These are phyloP conservation scores for Fissipunctia ypsillon DNA, from an alignment of 2,888 invertebrate species.

Conservation along the genomic window DNA sequence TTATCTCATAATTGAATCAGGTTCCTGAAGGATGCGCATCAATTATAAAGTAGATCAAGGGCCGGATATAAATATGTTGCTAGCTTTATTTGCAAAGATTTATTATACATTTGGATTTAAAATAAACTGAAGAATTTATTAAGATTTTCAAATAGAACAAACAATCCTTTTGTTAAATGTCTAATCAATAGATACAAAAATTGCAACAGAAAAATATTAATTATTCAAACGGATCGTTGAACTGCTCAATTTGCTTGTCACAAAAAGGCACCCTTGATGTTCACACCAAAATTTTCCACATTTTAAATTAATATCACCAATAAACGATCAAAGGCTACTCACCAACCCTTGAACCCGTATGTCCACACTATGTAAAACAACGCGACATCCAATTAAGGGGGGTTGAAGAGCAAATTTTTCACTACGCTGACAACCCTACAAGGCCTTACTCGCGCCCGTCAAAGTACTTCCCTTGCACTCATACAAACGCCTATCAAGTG, in stretches of 20 bases:
- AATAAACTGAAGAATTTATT: neutral
- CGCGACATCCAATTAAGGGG: slow-evolving; percentile 88
- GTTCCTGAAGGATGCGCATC: slow-evolving; percentile 51
- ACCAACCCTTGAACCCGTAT: slow-evolving; percentile 26
- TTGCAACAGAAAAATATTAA: neutral
- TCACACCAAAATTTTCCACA: neutral
- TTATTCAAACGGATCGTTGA: neutral
- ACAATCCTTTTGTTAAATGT: neutral
- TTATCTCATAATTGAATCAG: slow-evolving; percentile 58
- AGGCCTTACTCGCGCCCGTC: slow-evolving; percentile 86
- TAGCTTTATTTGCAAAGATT: slow-evolving; percentile 24
- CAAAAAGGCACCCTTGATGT: neutral
- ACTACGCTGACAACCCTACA: slow-evolving; percentile 86
- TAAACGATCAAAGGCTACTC: slow-evolving; percentile 17
- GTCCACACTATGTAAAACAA: slow-evolving; percentile 74
- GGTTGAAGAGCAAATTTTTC: slow-evolving; percentile 90
- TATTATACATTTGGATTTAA: neutral
- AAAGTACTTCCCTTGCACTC: slow-evolving; percentile 83
- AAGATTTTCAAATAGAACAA: neutral
- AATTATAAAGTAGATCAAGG: slow-evolving; percentile 62
- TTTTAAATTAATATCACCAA: neutral
- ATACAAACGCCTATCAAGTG: slow-evolving; percentile 90
- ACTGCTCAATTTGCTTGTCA: neutral
- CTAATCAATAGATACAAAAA: neutral
- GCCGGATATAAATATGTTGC: slow-evolving; percentile 50